A percentile compares a stretch with the other conserved stretches of the same genome.
Conservation (phyloP, 2,797 vertebrate species). For the Chelidonichthys spinosus region DNA sequence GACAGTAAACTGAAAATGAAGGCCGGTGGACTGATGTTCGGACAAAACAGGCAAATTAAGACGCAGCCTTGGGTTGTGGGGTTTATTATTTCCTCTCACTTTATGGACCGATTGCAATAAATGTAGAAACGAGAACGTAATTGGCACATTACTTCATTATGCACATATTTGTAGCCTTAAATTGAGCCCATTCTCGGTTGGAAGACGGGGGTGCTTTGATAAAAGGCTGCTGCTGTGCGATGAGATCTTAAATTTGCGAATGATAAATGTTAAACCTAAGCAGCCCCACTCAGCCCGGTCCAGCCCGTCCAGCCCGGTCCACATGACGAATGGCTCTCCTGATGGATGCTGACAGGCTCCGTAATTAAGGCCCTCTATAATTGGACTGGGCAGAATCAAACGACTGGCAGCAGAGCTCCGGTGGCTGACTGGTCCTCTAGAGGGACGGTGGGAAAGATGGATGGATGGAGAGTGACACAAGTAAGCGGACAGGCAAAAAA, state of each 20-base stretch:
- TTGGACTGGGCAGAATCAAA: slow-evolving; percentile 78
- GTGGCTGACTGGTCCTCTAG: slow-evolving; percentile 64
- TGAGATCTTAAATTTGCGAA: slow-evolving; percentile 7
- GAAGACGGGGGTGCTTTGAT: background rate
- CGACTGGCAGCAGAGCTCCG: slow-evolving; percentile 58
- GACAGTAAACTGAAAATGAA: too few relatives aligned
- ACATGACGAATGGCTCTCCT: slow-evolving; percentile 72
- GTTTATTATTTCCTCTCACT: too few relatives aligned
- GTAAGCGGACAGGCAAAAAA: slow-evolving; percentile 34
- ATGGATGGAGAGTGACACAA: slow-evolving; percentile 45
- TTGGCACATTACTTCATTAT: too few relatives aligned
- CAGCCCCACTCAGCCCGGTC: slow-evolving; percentile 48
- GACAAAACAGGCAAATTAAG: too few relatives aligned
- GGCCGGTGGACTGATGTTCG: too few relatives aligned
- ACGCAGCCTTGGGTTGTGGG: too few relatives aligned
- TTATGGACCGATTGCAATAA: too few relatives aligned
- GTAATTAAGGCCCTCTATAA: slow-evolving; percentile 83
- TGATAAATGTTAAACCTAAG: slow-evolving; percentile 46
- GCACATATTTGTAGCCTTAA: too few relatives aligned
- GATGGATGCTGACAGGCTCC: slow-evolving; percentile 79
- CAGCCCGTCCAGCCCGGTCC: slow-evolving; percentile 65
- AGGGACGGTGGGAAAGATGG: slow-evolving; percentile 54
- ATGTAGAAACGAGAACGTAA: too few relatives aligned
- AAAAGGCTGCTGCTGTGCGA: background rate
- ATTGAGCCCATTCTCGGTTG: too few relatives aligned